Evolutionary conservation across 2,888 invertebrate species (phyloP), one percentile per base, ranked within the genome.

Genomic region (Cremastobaeus sp.): DNA sequence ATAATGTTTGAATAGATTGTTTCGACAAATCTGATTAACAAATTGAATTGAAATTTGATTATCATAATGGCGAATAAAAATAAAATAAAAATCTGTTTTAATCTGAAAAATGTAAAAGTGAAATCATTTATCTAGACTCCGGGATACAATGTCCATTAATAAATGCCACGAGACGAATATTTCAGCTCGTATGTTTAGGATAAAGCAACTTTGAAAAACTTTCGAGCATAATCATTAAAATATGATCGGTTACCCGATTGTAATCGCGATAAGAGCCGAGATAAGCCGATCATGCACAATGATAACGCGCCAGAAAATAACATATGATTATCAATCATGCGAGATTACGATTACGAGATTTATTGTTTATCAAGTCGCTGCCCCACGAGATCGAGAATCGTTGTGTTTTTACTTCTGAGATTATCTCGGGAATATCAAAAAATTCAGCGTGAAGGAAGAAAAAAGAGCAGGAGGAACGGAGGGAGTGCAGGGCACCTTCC

Each of bases 251-350:
- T 45, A 30, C n/a, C 25, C 48, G 71, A 71, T 70, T 48, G 41
- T 52, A 18, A 59, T 28, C 39, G 64, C 50, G 71, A 71, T 71
- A 50, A 34, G 32, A 65, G 11, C 39, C 34, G 45, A 57, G 64
- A 71, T 64, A 65, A 12, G 11, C 43, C 45, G 64, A 71, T 64
- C 50, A 30, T 65, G 57, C 52, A 65, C 11, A 50, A 62, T 43
- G 66, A 73, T 73, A 62, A 73, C 62, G 41, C 68, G 68, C 68
- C 68, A 55, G 62, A 55, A 64, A 68, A 73, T 64, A 68, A 64
- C 28, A 62, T 54, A 17, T 34, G 35, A 14, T 72, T 72, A 66
- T 66, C 66, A 48, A 54, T 60, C 59, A 41, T 9, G 55, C 1
- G 25, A 47, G 60, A 70, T 70, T 41, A 8, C 34, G 20, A 20